Percentiles rank a stretch among this genome's conserved stretches.
Conservation (phyloP, 1,140 invertebrate genomes). For the Drosophila kanapiae region DNA sequence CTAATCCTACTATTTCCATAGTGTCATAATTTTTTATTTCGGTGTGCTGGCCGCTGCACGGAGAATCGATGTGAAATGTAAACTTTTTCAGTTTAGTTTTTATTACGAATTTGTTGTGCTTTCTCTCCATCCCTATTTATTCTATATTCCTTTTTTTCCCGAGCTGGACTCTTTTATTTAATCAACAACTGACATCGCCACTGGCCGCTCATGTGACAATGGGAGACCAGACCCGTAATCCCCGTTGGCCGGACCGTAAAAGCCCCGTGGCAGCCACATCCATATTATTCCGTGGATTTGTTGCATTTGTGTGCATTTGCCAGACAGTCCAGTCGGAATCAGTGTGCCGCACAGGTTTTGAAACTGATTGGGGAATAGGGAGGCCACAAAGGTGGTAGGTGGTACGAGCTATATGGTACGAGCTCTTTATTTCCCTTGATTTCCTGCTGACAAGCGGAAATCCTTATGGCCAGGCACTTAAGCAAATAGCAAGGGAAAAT, state of each 20-base stretch:
- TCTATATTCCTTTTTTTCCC: constrained; percentile 21
- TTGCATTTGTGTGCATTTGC: constrained; percentile 70
- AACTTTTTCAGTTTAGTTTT: constrained; percentile 64
- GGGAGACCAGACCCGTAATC: constrained; percentile 51
- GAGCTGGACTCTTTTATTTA: constrained; percentile 67
- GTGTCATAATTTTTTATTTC: not conserved
- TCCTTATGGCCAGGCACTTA: constrained; percentile 58
- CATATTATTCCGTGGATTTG: constrained; percentile 80
- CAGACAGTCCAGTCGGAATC: constrained; percentile 54
- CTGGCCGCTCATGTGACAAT: constrained; percentile 64
- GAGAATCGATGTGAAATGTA: constrained; percentile 76
- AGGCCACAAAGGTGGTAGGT: not conserved
- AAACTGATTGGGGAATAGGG: constrained; percentile 68
- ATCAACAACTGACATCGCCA: constrained; percentile 76
- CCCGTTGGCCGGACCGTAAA: constrained; percentile 70
- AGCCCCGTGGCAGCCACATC: constrained; percentile 67
- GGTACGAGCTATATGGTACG: not conserved
- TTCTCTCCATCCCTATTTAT: constrained; percentile 25
- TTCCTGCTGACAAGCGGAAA: constrained; percentile 65
- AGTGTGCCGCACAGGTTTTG: constrained; percentile 61
- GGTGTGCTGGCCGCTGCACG: constrained; percentile 14
- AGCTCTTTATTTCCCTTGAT: constrained; percentile 47
- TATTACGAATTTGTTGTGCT: constrained; percentile 48
- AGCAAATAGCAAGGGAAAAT: constrained; percentile 47
- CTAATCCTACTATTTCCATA: not conserved